Percentiles rank a stretch among this genome's conserved stretches.
phyloP scores from a whole-genome alignment of 2,797 vertebrate genomes.

The Sparus aurata region DNA sequence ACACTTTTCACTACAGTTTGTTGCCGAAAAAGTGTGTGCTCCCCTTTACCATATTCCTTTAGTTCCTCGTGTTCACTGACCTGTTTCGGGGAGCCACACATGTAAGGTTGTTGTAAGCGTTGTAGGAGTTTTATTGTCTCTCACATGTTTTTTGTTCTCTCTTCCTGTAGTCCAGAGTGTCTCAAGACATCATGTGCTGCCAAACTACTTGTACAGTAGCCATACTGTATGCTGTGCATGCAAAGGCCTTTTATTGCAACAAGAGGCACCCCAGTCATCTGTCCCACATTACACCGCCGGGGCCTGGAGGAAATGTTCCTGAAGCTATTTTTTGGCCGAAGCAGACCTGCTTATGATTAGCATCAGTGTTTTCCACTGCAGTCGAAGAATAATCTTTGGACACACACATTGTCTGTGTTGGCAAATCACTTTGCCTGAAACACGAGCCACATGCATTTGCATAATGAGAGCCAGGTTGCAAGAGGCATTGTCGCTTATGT shows the following conservation, averaged over 20 bases:
- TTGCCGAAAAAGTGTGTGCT: too few species aligned
- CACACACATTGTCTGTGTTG: conserved; percentile 19
- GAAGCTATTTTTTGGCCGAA: conserved; percentile 17
- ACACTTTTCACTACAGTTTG: too few species aligned
- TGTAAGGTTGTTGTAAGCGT: neutral
- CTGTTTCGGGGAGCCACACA: neutral
- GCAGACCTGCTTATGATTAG: conserved; percentile 22
- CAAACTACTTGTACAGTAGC: neutral
- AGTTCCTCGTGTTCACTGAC: neutral
- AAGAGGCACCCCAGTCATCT: conserved; percentile 17
- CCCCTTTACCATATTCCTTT: too few species aligned
- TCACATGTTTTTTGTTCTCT: neutral
- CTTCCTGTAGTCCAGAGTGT: conserved; percentile 16
- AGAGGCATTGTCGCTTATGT: conserved; percentile 36
- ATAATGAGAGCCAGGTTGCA: conserved; percentile 47
- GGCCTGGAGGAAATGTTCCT: conserved; percentile 23
- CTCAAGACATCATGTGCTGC: neutral
- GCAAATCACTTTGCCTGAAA: conserved; percentile 39
- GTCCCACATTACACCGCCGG: conserved; percentile 17
- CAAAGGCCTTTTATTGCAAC: conserved; percentile 21
- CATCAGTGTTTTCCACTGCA: conserved; percentile 30
- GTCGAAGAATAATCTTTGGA: conserved; percentile 40
- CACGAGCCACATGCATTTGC: conserved; percentile 52
- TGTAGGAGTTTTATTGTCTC: neutral
- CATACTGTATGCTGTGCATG: neutral